Evolutionary conservation across 1,140 invertebrate genomes (phyloP), one percentile per base, ranked within the genome.

Genomic region (Akabosia matsudoensis): DNA sequence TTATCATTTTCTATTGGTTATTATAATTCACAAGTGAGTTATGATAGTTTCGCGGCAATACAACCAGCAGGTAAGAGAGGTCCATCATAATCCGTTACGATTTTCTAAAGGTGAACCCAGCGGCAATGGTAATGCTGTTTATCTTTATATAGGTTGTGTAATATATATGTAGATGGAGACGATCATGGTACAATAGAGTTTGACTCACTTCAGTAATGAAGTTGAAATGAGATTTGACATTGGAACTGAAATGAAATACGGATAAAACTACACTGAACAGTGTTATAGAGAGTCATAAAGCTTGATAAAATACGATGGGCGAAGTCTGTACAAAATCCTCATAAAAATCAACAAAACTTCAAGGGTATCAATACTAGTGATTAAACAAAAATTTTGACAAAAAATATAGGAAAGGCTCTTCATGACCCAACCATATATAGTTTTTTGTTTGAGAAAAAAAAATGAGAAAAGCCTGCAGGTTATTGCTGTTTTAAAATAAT

Each of bases 121-220:
- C 7, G 37, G 37, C 37, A 45, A 45, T 45, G 37, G 37, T 18
- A 45, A 45, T 45, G 37, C 37, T 45, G 18, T 18, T 10, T 7
- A 45, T 45, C 7, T 10, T 45, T 18, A 10, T 45, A 45, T 45
- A 18, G 18, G 7, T 7, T 45, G 7, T 7, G 18, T 45, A 45
- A 45, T 45, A 45, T 45, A 45, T 45, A 45, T 45, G 37, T 45
- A 18, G 7, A 45, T 45, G 37, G 37, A 45, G 37, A 45, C 18
- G n/a, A n/a, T n/a, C n/a, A n/a, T 45, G 37, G 37, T 18, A 10
- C 18, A 45, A 45, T n/a, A n/a, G n/a, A n/a, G 54, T 24, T 22
- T 56, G 61, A 67, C 61, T 67, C 61, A 61, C 14, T 67, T 31
- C 61, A 67, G 28, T 67, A 67, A 67, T 67, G 61, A 67, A 67